A percentile compares a stretch with the other conserved stretches of the same genome.
Conservation (phyloP, 2,797 vertebrate species). For the Sebastes glaucus region DNA sequence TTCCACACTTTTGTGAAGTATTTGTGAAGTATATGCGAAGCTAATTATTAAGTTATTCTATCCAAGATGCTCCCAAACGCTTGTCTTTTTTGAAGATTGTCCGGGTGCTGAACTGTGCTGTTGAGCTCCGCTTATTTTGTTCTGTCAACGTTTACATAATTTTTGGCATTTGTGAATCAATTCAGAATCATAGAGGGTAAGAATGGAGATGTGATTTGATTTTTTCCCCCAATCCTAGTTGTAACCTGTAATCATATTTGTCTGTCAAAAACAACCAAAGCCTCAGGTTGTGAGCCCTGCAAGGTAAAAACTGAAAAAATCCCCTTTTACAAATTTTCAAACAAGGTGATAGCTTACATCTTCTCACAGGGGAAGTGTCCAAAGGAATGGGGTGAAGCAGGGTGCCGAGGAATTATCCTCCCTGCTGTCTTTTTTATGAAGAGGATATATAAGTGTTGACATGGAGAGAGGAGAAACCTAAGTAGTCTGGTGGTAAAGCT, state of each 20-base stretch:
- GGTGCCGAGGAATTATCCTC: constrained; percentile 31
- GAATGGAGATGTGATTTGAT: neutral
- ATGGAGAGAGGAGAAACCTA: constrained; percentile 7
- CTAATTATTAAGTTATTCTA: neutral
- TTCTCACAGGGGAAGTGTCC: constrained; percentile 47
- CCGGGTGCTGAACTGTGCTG: neutral
- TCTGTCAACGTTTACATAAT: neutral
- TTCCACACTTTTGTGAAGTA: neutral
- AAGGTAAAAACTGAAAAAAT: constrained; percentile 30
- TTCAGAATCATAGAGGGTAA: neutral
- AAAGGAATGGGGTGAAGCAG: constrained; percentile 36
- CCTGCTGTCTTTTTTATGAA: constrained; percentile 28
- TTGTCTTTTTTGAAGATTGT: neutral
- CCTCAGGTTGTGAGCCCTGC: constrained; percentile 3
- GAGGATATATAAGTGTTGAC: constrained; percentile 26
- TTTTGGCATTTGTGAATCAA: neutral
- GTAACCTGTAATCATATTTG: constrained; percentile 25
- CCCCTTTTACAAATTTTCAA: constrained; percentile 11
- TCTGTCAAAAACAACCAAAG: constrained; percentile 46
- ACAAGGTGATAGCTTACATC: constrained; percentile 44
- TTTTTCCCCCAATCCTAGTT: neutral
- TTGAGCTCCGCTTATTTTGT: neutral
- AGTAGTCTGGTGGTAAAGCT: neutral
- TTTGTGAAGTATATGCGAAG: neutral
- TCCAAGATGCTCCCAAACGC: neutral